Evolutionary conservation across 2,113 vertebrate genomes (phyloP).

Genomic region (Silurus asotus): DNA sequence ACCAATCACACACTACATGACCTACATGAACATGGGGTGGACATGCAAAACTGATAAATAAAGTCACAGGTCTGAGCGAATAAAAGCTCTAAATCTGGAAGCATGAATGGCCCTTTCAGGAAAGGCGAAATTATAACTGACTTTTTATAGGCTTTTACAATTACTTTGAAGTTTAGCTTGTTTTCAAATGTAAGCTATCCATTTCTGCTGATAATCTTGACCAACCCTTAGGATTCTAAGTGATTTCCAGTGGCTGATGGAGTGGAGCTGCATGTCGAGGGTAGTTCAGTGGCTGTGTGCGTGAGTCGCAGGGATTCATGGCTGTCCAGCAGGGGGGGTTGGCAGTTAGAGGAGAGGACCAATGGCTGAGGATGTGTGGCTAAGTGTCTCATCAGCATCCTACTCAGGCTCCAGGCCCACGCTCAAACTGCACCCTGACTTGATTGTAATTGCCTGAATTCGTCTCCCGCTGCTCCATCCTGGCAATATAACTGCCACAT

Average conservation of each 20-base stretch:
- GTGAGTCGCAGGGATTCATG: constrained; percentile 75
- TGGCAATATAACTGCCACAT: constrained; percentile 97
- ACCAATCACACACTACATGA: neutral
- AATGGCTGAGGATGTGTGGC: constrained; percentile 88
- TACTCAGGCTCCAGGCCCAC: constrained; percentile 96
- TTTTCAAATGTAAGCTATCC: constrained; percentile 27
- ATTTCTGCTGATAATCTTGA: constrained; percentile 37
- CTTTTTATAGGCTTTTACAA: neutral
- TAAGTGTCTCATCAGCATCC: constrained; percentile 99
- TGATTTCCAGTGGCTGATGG: constrained; percentile 42
- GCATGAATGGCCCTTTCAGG: neutral
- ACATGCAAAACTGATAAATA: neutral
- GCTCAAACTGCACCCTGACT: constrained; percentile 99
- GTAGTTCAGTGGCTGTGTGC: constrained; percentile 49
- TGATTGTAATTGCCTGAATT: constrained; percentile 99
- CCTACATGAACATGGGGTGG: neutral
- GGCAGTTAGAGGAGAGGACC: constrained; percentile 81
- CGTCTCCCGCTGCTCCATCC: constrained; percentile 98
- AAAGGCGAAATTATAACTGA: neutral
- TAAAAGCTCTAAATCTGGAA: neutral
- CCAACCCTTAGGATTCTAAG: constrained; percentile 29
- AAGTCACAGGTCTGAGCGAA: neutral
- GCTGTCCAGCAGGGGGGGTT: constrained; percentile 85
- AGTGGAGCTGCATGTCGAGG: constrained; percentile 39
- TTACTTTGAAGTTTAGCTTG: constrained; percentile 1